These are phyloP conservation scores for Apis mellifera DNA, from an alignment of 1,140 invertebrate species.

Conservation along the genomic window DNA sequence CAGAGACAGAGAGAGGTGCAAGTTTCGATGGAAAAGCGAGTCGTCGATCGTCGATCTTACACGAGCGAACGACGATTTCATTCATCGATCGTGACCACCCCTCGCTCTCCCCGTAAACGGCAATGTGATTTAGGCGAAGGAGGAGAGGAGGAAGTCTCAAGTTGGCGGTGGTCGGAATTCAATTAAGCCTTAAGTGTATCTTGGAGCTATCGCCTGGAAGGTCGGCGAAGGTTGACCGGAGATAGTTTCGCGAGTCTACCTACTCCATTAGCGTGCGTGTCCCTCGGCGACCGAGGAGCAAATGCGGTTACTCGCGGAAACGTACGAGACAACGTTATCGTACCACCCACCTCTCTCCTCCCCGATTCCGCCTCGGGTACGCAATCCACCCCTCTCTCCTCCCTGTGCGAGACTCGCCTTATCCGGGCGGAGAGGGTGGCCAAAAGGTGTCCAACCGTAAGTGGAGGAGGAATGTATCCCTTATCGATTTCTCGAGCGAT, in stretches of 20 bases:
- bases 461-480: not conserved
- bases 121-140: constrained; percentile 69
- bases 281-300: constrained; percentile 18
- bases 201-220: constrained; percentile 61
- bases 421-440: not conserved
- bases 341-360: not conserved
- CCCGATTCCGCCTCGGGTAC: not conserved
- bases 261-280: constrained; percentile 56
- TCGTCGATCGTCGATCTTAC: constrained; percentile 8
- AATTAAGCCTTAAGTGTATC: constrained; percentile 75
- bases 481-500: constrained; percentile 20
- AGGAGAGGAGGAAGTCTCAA: constrained; percentile 49
- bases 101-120: constrained; percentile 53
- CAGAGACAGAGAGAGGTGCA: not conserved
- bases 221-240: constrained; percentile 45
- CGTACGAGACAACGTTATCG: not conserved
- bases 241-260: constrained; percentile 28
- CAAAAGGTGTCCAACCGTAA: not conserved
- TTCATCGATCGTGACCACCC: constrained; percentile 53
- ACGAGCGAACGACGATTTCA: constrained; percentile 42
- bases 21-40: not conserved
- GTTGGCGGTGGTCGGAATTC: constrained; percentile 72
- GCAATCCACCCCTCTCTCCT: constrained; percentile 14
- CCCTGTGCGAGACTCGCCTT: not conserved
- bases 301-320: constrained; percentile 7